Percentiles rank a stretch among this genome's conserved stretches.
phyloP scores from a whole-genome alignment of 2,113 vertebrate genomes.

The Corythoichthys intestinalis region DNA sequence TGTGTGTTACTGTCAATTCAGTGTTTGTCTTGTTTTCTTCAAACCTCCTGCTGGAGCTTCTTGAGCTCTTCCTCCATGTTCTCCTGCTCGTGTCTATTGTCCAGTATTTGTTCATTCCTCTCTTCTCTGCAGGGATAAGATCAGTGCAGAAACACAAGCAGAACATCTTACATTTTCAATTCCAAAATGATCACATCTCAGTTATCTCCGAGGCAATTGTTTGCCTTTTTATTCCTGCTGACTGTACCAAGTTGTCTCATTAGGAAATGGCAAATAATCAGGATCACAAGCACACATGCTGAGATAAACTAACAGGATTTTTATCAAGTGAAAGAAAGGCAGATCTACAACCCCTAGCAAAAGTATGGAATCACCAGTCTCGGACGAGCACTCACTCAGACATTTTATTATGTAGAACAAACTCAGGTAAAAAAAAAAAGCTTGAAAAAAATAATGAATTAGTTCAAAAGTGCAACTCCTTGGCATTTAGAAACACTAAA shows the following conservation, averaged over 20 bases:
- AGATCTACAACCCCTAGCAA: neutral
- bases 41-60: slow-evolving; percentile 92
- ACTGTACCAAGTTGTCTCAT: neutral
- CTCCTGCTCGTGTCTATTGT: slow-evolving; percentile 92
- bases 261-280: neutral
- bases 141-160: neutral
- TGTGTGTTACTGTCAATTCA: slow-evolving; percentile 13
- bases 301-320: neutral
- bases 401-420: too few relatives aligned
- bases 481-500: too few relatives aligned
- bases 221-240: neutral
- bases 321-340: neutral
- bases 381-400: too few relatives aligned
- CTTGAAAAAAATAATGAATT: too few relatives aligned
- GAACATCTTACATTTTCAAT: neutral
- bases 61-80: slow-evolving; percentile 88
- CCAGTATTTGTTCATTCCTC: slow-evolving; percentile 93
- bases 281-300: neutral
- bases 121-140: slow-evolving; percentile 78
- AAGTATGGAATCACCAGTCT: neutral
- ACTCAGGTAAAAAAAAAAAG: too few relatives aligned
- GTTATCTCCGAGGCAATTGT: neutral
- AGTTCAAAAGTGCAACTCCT: too few relatives aligned
- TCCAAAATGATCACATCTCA: neutral
- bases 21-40: slow-evolving; percentile 8